Evolutionary conservation across 37 sponge, comb jelly and placozoan species (phyloP).

Genomic region (Beroe forskalii): DNA sequence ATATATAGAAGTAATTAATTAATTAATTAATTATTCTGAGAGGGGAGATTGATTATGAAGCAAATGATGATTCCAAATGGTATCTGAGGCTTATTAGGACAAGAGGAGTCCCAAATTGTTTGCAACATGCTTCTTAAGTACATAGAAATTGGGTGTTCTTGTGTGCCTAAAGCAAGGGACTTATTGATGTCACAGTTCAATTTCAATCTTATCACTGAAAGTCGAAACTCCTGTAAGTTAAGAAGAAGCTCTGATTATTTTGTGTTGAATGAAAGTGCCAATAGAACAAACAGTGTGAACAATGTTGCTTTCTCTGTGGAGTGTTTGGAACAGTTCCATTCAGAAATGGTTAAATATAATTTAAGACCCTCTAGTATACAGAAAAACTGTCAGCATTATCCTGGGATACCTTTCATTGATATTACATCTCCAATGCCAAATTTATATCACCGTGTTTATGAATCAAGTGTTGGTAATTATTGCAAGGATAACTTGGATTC

Average conservation of each 20-base stretch:
- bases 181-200: neutral
- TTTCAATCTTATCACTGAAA: neutral
- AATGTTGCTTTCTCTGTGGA: neutral
- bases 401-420: constrained; percentile 17
- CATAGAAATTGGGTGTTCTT: neutral
- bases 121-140: constrained; percentile 45
- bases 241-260: neutral
- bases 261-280: neutral
- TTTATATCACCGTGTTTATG: constrained; percentile 36
- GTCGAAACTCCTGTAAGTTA: neutral
- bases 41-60: no score
- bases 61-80: no score
- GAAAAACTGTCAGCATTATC: neutral
- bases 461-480: neutral
- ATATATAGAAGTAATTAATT: no score
- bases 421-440: neutral
- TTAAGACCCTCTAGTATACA: neutral
- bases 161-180: neutral
- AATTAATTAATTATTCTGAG: no score
- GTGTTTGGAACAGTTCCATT: neutral
- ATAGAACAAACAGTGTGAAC: neutral
- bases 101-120: neutral
- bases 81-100: no score
- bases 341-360: neutral
- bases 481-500: neutral